Conservation (phyloP, 2,113 vertebrate genomes). For the Mustela nigripes region DNA sequence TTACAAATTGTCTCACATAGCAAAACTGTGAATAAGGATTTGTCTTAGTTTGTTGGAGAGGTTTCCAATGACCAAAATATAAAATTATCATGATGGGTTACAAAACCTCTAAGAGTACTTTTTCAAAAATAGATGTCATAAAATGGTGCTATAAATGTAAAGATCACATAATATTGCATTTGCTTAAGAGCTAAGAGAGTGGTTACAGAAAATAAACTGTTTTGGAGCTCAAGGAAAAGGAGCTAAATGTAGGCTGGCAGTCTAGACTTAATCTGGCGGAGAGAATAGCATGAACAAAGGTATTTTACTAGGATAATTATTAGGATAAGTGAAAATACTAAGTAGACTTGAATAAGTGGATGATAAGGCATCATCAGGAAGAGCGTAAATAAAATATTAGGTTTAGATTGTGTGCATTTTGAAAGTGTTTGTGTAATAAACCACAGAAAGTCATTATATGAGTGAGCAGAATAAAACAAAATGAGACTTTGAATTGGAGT, state of each 20-base stretch:
- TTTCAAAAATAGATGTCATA: background rate
- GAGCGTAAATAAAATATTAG: background rate
- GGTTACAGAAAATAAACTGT: too few species aligned
- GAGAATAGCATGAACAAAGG: background rate
- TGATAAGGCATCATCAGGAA: rapidly evolving
- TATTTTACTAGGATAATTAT: background rate
- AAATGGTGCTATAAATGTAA: background rate
- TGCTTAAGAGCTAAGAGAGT: background rate
- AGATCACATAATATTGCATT: background rate
- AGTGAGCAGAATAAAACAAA: background rate
- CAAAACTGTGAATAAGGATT: background rate
- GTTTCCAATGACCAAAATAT: background rate
- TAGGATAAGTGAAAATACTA: background rate
- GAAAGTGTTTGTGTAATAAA: background rate
- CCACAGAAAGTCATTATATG: background rate
- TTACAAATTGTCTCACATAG: background rate
- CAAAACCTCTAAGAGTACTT: background rate
- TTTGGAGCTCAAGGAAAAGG: background rate
- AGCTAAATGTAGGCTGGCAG: background rate
- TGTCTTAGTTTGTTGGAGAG: background rate
- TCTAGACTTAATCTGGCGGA: background rate
- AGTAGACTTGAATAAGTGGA: background rate
- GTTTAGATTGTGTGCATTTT: background rate
- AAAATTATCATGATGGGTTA: background rate
- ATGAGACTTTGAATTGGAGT: background rate